A percentile compares a stretch with the other conserved stretches of the same genome.
Evolutionary conservation across 1,140 invertebrate species (phyloP).

Genomic region (Heliconius congener): DNA sequence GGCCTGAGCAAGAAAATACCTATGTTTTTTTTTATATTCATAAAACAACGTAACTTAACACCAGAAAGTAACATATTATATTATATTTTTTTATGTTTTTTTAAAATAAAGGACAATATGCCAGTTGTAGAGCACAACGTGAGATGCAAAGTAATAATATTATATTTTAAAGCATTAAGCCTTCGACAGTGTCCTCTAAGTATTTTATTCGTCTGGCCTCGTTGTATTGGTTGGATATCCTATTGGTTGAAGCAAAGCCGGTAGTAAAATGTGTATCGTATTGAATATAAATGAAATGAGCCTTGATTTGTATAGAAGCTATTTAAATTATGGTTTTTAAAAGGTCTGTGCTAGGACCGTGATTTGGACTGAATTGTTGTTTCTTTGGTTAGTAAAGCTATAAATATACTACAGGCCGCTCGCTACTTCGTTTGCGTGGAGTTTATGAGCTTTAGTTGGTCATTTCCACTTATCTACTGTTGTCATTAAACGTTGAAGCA

Average conservation of each 20-base stretch:
- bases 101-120: neutral
- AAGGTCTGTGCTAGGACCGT: too few species aligned
- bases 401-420: too few species aligned
- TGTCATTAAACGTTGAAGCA: too few species aligned
- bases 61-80: neutral
- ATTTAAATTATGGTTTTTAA: neutral
- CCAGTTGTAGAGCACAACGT: conserved; percentile 1
- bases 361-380: neutral
- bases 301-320: neutral
- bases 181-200: conserved; percentile 7
- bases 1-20: neutral
- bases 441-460: too few species aligned
- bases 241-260: neutral
- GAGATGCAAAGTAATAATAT: neutral
- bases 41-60: too few species aligned
- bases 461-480: too few species aligned
- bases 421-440: too few species aligned
- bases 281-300: conserved; percentile 31
- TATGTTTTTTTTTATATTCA: neutral
- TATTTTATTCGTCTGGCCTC: conserved; percentile 19
- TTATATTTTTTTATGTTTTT: too few species aligned
- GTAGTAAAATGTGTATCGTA: conserved; percentile 44
- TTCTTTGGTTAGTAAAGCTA: too few species aligned
- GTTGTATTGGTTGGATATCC: neutral
- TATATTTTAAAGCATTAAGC: neutral